phyloP scores from a whole-genome alignment of 2,888 invertebrate species.

The Sabatieria punctata region DNA sequence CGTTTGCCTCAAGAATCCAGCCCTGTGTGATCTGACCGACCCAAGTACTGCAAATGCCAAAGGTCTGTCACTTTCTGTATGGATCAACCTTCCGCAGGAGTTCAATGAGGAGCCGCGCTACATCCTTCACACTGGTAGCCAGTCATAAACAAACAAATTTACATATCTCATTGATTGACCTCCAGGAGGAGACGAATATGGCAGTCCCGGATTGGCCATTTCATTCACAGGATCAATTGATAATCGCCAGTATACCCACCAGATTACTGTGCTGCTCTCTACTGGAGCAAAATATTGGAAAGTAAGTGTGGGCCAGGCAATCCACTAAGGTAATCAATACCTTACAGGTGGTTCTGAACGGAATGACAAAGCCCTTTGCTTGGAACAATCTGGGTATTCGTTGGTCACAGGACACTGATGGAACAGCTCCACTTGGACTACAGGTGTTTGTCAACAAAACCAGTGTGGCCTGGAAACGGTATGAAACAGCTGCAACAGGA shows the following conservation, averaged over 20 bases:
- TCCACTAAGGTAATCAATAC: neutral
- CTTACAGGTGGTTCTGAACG: slow-evolving; percentile 1
- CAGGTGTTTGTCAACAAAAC: slow-evolving; percentile 4
- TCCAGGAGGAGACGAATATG: slow-evolving; percentile 2
- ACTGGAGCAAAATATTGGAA: slow-evolving; percentile 4
- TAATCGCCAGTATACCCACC: neutral
- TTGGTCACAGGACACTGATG: neutral
- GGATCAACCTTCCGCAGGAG: slow-evolving; percentile 5
- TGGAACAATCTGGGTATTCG: slow-evolving; percentile 8
- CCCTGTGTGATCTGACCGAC: neutral
- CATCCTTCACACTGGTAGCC: slow-evolving; percentile 4
- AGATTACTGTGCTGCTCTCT: neutral
- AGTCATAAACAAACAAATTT: neutral
- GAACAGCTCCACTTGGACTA: neutral
- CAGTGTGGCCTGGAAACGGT: neutral
- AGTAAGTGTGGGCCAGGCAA: neutral
- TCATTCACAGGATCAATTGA: neutral
- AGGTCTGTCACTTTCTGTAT: slow-evolving; percentile 6
- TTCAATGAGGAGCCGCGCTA: neutral
- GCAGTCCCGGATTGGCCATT: slow-evolving; percentile 2
- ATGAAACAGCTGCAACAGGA: neutral
- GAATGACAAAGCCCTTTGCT: neutral
- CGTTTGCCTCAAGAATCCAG: neutral
- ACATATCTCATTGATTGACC: neutral
- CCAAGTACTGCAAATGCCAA: neutral